A percentile compares a stretch with the other conserved stretches of the same genome.
phyloP scores from a whole-genome alignment of 2,113 vertebrate species.

The Octodon degus region DNA sequence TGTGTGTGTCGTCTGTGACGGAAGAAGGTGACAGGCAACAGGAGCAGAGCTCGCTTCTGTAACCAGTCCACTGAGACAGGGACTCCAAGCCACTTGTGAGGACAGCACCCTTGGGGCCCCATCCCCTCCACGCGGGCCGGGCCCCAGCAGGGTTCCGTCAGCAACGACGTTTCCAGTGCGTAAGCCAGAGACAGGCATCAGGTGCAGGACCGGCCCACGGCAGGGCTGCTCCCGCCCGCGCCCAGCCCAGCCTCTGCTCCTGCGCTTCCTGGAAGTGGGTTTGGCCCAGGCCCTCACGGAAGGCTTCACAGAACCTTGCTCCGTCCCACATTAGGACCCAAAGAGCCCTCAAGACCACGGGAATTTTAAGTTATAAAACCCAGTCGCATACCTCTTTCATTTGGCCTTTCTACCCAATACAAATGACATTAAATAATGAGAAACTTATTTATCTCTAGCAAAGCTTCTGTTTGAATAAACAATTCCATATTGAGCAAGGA shows the following conservation, averaged over 20 bases:
- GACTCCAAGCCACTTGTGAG: neutral
- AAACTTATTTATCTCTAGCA: neutral
- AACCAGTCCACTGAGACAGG: rapidly evolving
- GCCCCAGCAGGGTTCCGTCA: neutral
- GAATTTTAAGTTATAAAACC: neutral
- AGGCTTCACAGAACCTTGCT: neutral
- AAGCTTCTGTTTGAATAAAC: neutral
- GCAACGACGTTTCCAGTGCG: neutral
- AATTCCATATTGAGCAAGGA: neutral
- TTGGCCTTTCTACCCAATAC: neutral
- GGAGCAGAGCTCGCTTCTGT: neutral
- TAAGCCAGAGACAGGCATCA: no score
- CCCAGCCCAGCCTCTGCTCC: neutral
- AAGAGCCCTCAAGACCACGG: neutral
- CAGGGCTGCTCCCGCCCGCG: no score
- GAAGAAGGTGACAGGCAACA: neutral
- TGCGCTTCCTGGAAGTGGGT: rapidly evolving
- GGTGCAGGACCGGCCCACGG: no score
- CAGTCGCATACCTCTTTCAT: neutral
- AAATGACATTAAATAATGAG: neutral
- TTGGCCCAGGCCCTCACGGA: neutral
- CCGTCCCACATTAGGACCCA: no score
- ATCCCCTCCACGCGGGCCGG: neutral
- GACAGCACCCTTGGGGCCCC: neutral
- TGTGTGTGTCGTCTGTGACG: neutral